These are phyloP conservation scores for Tetropium fuscum DNA, from an alignment of 2,888 invertebrate genomes.

Conservation along the genomic window DNA sequence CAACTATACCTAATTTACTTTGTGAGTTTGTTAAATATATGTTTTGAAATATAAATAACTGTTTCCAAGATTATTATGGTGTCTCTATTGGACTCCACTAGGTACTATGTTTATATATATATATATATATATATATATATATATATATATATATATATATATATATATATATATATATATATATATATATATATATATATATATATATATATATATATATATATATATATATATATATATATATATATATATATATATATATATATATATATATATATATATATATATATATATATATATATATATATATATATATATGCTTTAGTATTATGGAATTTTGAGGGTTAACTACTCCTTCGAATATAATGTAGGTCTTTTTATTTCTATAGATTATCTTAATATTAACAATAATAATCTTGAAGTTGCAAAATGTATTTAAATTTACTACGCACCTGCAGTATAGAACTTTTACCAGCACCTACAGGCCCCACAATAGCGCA, in stretches of 20 bases:
- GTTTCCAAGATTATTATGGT: too few species aligned
- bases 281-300: slow-evolving; percentile 19
- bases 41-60: too few species aligned
- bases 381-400: too few species aligned
- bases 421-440: too few species aligned
- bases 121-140: slow-evolving; percentile 18
- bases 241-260: slow-evolving; percentile 18
- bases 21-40: too few species aligned
- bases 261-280: slow-evolving; percentile 15
- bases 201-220: slow-evolving; percentile 19
- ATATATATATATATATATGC: slow-evolving; percentile 18
- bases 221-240: slow-evolving; percentile 19
- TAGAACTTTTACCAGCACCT: slow-evolving; percentile 82
- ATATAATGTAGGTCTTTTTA: too few species aligned
- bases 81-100: too few species aligned
- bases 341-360: too few species aligned
- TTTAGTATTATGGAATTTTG: not conserved
- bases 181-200: slow-evolving; percentile 13
- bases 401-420: too few species aligned
- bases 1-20: too few species aligned
- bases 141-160: slow-evolving; percentile 19
- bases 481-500: slow-evolving; percentile 90
- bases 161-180: slow-evolving; percentile 18
- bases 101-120: slow-evolving; percentile 16
- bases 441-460: slow-evolving; percentile 68